Base-by-base conservation (phyloP, 2,888 invertebrate species). In the Erebia aethiops region DNA sequence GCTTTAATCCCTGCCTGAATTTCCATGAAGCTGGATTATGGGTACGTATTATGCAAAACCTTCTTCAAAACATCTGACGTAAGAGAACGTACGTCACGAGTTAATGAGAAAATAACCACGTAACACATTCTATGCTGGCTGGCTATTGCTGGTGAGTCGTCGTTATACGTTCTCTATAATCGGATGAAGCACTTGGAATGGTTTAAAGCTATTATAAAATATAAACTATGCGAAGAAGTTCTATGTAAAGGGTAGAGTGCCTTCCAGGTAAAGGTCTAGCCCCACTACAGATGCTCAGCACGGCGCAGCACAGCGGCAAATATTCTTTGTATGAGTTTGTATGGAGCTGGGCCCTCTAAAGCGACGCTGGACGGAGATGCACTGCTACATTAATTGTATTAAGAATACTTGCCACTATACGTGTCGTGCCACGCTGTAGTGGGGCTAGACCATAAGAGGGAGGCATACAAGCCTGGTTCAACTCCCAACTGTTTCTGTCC, bases 141-240 rank as follows among this genome's bases (percentile, higher is more conserved):
- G 60, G 68, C 70, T 72, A 73, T 69, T 76, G 67, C 73, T 71
- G 58, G 67, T 75, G 76, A 35, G 35, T 26, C 75, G 70, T 75
- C 70, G 66, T 71, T n/a, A n/a, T 63, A 64, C 61, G 51, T 70
- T 41, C 13, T 35, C 70, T 64, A 57, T 76, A 86, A 85, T 85
- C 82, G 83, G 84, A 85, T 85, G 84, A 85, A 85, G 84, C 84
- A 81, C 82, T 82, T 81, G 75, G 62, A 84, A 77, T 82, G 83
- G 76, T 69, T 80, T 80, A 82, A 82, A 80, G 74, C 79, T 76
- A 79, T 80, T 78, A 79, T 72, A 71, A 71, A 58, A 21, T 43
- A 26, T 58, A 71, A 72, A 58, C 49, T 43, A 26, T 58, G 43
- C 75, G 56, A 71, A 69, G 71, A 72, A 74, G 69, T 69, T 72